These are phyloP conservation scores for Palloptera scutellata DNA, from an alignment of 2,888 invertebrate genomes.

Conservation along the genomic window DNA sequence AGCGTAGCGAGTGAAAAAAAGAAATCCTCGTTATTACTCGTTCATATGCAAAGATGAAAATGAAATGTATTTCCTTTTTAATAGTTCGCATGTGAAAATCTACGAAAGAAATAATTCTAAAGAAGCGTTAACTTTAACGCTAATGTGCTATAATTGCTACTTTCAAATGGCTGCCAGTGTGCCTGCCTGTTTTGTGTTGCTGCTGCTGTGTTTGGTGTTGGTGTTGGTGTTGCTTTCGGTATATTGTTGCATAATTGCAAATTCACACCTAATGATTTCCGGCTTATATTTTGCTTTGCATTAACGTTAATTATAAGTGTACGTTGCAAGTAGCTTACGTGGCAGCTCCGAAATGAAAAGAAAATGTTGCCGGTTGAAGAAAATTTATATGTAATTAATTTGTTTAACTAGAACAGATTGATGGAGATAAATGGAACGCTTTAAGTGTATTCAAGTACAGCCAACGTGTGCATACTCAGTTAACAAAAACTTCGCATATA, in stretches of 20 bases:
- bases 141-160: conserved; percentile 33
- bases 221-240: conserved; percentile 7
- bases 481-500: too few species aligned
- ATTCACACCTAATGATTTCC: conserved; percentile 45
- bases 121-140: conserved; percentile 9
- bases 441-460: too few species aligned
- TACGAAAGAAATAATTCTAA: neutral
- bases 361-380: too few species aligned
- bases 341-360: too few species aligned
- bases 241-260: conserved; percentile 13
- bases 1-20: neutral
- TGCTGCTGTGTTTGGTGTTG: conserved; percentile 9
- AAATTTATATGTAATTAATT: too few species aligned
- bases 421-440: too few species aligned
- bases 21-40: too few species aligned
- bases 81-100: conserved; percentile 10
- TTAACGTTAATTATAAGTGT: too few species aligned
- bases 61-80: neutral
- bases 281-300: neutral
- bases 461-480: too few species aligned
- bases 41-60: too few species aligned
- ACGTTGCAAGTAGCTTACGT: too few species aligned
- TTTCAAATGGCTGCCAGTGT: neutral
- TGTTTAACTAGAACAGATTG: too few species aligned
- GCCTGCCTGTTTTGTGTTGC: neutral